A percentile compares a stretch with the other conserved stretches of the same genome.
These are phyloP conservation scores for Torymus texanus DNA, from an alignment of 2,888 invertebrate genomes.

Conservation along the genomic window DNA sequence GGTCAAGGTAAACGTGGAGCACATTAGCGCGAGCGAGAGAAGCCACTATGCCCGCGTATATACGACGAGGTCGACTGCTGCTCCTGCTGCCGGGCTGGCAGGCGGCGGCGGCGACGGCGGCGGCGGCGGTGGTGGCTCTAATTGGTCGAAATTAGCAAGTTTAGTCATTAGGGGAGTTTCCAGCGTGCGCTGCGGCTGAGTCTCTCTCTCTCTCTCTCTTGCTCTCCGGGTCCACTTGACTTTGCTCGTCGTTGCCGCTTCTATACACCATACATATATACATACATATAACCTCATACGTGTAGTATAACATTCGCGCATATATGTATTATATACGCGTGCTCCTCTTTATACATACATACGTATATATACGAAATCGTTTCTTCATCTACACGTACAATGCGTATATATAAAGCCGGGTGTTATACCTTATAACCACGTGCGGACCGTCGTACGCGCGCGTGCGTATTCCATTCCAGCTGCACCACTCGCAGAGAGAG, in stretches of 20 bases:
- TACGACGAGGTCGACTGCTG: constrained; percentile 5
- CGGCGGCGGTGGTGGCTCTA: constrained; percentile 64
- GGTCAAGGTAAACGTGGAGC: constrained; percentile 72
- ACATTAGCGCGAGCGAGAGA: constrained; percentile 66
- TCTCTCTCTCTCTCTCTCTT: constrained; percentile 32
- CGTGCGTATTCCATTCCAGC: no score
- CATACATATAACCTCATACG: neutral
- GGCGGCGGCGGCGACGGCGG: neutral
- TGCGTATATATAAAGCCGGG: no score
- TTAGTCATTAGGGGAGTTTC: constrained; percentile 75
- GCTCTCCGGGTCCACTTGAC: constrained; percentile 53
- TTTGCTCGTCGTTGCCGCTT: neutral
- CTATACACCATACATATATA: neutral
- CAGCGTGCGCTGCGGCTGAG: constrained; percentile 60
- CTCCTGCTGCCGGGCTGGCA: neutral
- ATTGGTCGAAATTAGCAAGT: constrained; percentile 76
- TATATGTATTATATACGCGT: no score
- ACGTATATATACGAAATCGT: no score
- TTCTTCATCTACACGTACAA: no score
- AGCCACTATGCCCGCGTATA: neutral
- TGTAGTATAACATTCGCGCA: neutral
- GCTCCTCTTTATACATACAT: no score
- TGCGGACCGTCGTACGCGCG: no score
- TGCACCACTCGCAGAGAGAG: neutral
- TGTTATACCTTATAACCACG: no score